These are phyloP conservation scores for Enteromius afrohamiltoni DNA, from an alignment of 2,797 vertebrate species.

Conservation along the genomic window DNA sequence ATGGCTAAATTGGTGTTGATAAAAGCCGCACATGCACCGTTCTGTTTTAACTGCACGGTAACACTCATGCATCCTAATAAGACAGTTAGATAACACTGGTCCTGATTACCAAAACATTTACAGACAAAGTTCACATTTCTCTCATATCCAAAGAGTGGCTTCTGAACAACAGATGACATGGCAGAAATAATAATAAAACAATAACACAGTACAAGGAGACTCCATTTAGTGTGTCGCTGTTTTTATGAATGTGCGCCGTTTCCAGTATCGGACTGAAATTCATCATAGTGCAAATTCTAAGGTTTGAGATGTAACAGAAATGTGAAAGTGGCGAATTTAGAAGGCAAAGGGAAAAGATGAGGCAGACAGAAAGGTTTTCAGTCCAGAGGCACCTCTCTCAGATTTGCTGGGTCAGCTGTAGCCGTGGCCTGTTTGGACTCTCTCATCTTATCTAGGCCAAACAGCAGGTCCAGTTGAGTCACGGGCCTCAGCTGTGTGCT, in stretches of 20 bases:
- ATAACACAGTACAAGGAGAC: neutral
- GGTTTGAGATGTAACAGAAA: constrained; percentile 3
- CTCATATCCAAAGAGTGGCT: neutral
- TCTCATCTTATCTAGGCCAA: constrained; percentile 83
- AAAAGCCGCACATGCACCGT: constrained; percentile 3
- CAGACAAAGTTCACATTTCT: neutral
- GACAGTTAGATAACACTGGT: neutral
- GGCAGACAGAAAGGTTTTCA: constrained; percentile 54
- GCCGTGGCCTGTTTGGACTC: constrained; percentile 75
- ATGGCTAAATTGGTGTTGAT: neutral
- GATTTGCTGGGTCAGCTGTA: constrained; percentile 35
- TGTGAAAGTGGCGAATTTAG: neutral
- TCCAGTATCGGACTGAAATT: neutral
- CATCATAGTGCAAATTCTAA: neutral
- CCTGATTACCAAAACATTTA: constrained; percentile 7
- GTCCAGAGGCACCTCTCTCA: constrained; percentile 75
- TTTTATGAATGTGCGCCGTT: neutral
- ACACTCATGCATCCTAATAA: constrained; percentile 11
- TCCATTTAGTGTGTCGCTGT: neutral
- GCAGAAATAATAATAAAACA: neutral
- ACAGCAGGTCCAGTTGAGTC: constrained; percentile 82
- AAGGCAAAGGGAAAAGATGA: neutral
- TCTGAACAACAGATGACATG: constrained; percentile 1
- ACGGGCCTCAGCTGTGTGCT: constrained; percentile 77
- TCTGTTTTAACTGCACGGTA: neutral